Evolutionary conservation across 1,140 invertebrate genomes (phyloP), one percentile per base, ranked within the genome.

Genomic region (Drosophila orosa): DNA sequence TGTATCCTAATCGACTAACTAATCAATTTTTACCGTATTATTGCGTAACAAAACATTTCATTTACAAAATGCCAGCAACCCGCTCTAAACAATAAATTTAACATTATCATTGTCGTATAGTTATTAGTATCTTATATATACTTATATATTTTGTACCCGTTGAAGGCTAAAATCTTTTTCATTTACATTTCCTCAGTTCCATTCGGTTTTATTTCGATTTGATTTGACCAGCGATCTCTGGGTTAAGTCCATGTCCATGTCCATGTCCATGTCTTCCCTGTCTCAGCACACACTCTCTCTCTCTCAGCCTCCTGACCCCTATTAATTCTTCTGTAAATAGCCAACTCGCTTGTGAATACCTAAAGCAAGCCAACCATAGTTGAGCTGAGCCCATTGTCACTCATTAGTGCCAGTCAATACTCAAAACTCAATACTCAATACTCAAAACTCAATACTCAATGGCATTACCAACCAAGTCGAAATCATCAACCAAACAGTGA

Each of bases 301-400:
- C 63, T 57, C 24, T 37, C 19, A 71, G 67, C 40, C 29, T 4
- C 17, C 25, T 29, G 33, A 69, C 39, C 44, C 17, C 22, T 42
- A 33, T 27, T 27, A 58, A 48, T 22, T 31, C 25, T 71, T 55
- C 52, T 72, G 68, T 72, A 72, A 71, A 72, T 72, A 72, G 22
- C 27, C 62, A 24, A 57, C 19, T 69, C 67, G 65, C 52, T 19
- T 74, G 71, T 74, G 72, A 74, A 74, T 74, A 74, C 33, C 40
- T 54, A 31, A 13, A 72, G 22, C 27, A 61, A 45, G 29, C 19
- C 65, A 31, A 45, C 35, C 5, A 35, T 27, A 35, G 47, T 48
- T 48, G 45, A 48, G 24, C 31, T n/a, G 24, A 44, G 35, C 22
- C 29, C 39, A 65, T 65, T 45, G 27, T 40, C 39, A 56, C 22